These are phyloP conservation scores for Dryobates pubescens DNA, from an alignment of 2,797 vertebrate genomes.

Conservation along the genomic window DNA sequence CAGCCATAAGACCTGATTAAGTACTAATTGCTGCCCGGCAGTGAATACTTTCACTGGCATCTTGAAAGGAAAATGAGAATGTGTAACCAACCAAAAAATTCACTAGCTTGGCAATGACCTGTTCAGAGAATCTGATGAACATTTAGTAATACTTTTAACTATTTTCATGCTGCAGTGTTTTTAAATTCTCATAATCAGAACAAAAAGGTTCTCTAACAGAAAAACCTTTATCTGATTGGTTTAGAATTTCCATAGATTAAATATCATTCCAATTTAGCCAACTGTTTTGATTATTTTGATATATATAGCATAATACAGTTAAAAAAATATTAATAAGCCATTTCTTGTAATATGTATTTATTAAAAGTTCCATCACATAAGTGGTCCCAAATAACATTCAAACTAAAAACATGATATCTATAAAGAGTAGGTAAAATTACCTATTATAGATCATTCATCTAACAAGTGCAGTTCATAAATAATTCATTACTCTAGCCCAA, in stretches of 20 bases:
- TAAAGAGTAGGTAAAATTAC: slow-evolving; percentile 6
- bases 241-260: not conserved
- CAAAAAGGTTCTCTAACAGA: not conserved
- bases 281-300: not conserved
- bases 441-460: not conserved
- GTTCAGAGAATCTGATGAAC: not conserved
- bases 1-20: slow-evolving; percentile 66
- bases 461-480: slow-evolving; percentile 31
- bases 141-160: slow-evolving; percentile 1
- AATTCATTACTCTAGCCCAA: not conserved
- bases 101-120: slow-evolving; percentile 29
- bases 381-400: slow-evolving; percentile 19
- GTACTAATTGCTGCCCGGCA: slow-evolving; percentile 55
- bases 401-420: slow-evolving; percentile 29
- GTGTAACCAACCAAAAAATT: slow-evolving; percentile 62
- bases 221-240: not conserved
- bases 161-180: slow-evolving; percentile 1
- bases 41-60: slow-evolving; percentile 43
- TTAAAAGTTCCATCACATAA: slow-evolving; percentile 10
- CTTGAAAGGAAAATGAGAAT: slow-evolving; percentile 68
- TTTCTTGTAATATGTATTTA: not conserved
- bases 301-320: not conserved
- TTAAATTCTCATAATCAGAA: not conserved
- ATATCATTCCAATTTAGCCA: not conserved
- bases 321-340: not conserved